phyloP scores from a whole-genome alignment of 2,888 invertebrate species.

The Aspidiotus destructor region DNA sequence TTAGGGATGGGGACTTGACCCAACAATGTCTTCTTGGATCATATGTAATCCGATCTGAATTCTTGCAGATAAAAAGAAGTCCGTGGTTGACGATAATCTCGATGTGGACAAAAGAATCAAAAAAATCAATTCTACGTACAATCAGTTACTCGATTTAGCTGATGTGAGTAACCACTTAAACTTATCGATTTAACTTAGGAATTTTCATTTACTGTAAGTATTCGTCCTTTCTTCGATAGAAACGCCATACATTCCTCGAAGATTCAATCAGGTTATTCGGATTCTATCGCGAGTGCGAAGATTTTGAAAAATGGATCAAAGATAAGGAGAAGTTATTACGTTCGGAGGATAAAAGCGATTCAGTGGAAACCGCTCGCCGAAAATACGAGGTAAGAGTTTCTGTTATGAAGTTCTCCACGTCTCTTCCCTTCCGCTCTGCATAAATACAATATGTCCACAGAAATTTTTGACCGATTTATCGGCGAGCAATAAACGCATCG shows the following conservation, averaged over 20 bases:
- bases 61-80: constrained; percentile 24
- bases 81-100: constrained; percentile 49
- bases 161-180: constrained; percentile 41
- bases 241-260: constrained; percentile 72
- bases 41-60: neutral
- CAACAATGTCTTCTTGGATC: no score
- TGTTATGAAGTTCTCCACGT: neutral
- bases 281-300: constrained; percentile 93
- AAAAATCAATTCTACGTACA: constrained; percentile 70
- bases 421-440: neutral
- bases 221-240: constrained; percentile 42
- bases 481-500: constrained; percentile 82
- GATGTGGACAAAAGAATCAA: constrained; percentile 71
- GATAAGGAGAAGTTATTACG: constrained; percentile 84
- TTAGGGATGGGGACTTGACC: no score
- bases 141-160: constrained; percentile 69
- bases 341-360: constrained; percentile 73
- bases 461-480: constrained; percentile 92
- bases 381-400: constrained; percentile 64
- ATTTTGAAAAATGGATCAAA: constrained; percentile 94
- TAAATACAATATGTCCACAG: constrained; percentile 42
- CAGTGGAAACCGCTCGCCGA: constrained; percentile 83
- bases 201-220: neutral
- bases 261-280: constrained; percentile 86
- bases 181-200: neutral